These are phyloP conservation scores for Agrilus mali DNA, from an alignment of 2,888 invertebrate species.

Conservation along the genomic window DNA sequence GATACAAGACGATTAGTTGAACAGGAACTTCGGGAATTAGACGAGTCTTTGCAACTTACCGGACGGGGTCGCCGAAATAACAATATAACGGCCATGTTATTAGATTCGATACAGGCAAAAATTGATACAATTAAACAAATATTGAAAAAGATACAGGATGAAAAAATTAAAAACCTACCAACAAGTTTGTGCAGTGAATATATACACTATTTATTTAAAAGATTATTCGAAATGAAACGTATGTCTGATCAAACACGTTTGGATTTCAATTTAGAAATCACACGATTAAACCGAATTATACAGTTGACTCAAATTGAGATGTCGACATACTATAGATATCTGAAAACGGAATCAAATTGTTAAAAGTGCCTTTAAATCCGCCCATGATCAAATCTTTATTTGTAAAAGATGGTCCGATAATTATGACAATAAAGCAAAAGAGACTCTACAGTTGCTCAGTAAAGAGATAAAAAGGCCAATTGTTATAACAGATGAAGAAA, in stretches of 20 bases:
- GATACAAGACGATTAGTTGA: no score
- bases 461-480: constrained; percentile 13
- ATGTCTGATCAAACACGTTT: constrained; percentile 24
- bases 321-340: constrained; percentile 3
- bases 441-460: constrained; percentile 11
- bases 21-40: no score
- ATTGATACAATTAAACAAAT: no score
- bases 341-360: not conserved
- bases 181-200: not conserved
- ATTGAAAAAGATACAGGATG: no score
- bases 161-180: no score
- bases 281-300: constrained; percentile 21
- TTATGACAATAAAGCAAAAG: constrained; percentile 12
- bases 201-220: constrained; percentile 15
- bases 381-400: constrained; percentile 10
- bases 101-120: no score
- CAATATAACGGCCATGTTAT: no score
- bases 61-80: no score
- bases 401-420: constrained; percentile 10
- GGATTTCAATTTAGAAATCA: constrained; percentile 24
- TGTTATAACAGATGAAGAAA: constrained; percentile 35
- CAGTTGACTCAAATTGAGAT: constrained; percentile 15
- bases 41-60: no score
- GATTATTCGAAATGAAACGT: constrained; percentile 13
- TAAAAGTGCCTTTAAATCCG: constrained; percentile 1